Base-by-base conservation (phyloP, 2,888 invertebrate genomes). In the Xanthorhoe spadicearia region DNA sequence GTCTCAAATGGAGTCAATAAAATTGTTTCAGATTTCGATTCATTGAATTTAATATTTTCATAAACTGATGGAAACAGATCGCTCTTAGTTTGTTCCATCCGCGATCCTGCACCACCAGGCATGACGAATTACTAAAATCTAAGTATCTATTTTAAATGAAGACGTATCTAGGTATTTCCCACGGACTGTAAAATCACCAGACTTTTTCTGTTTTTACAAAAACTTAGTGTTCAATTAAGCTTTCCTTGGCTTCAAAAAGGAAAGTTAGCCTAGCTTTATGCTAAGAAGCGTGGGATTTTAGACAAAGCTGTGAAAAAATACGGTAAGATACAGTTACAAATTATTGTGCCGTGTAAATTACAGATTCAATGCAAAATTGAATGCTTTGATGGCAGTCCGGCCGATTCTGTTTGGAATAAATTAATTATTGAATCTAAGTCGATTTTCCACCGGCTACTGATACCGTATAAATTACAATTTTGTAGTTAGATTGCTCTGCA, bases 301-400 rank as follows among this genome's bases (percentile, higher is more conserved):
- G 76, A 77, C 76, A 75, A 77, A 72, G 78, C 76, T 69, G 69
- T 71, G 74, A 80, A 76, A 79, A 84, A 87, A 89, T 89, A 86
- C 86, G 79, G 86, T 89, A 81, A 79, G 84, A 83, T 84, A 92
- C 92, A 87, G 92, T 92, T 92, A 91, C 81, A 86, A 92, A 87
- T 90, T 90, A 91, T 87, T 89, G 90, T 91, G 88, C 90, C 92
- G 91, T 90, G 86, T 83, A 92, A 92, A 93, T 91, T 86, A 89
- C 83, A 84, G 87, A 88, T 88, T 89, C 85, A 89, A 91, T 90
- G 90, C 89, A 86, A 89, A 91, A 90, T 90, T 87, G 83, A 87
- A 89, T 88, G 88, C 83, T 87, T 86, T 85, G 84, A 85, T 83
- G 81, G 78, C 85, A 81, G 77, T 85, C 83, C 86, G 88, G 86